Conservation (phyloP, 2,113 vertebrate genomes). For the Brachyistius frenatus region DNA sequence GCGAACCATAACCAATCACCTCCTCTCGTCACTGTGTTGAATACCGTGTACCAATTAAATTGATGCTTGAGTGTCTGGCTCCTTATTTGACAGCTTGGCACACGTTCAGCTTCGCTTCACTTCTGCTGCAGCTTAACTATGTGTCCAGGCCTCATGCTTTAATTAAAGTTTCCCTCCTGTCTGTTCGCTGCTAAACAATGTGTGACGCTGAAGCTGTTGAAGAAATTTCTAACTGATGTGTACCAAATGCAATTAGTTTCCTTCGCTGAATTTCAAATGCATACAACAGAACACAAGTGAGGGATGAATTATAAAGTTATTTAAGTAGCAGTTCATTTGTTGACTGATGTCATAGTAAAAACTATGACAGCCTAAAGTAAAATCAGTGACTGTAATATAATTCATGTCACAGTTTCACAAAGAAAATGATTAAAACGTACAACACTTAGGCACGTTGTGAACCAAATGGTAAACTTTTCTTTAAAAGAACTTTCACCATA, state of each 20-base stretch:
- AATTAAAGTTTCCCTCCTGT: conserved; percentile 30
- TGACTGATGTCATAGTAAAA: too few relatives aligned
- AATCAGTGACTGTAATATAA: too few relatives aligned
- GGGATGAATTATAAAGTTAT: too few relatives aligned
- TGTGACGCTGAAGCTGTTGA: not conserved
- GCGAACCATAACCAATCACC: conserved; percentile 4
- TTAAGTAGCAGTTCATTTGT: too few relatives aligned
- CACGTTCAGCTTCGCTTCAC: conserved; percentile 29
- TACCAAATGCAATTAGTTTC: not conserved
- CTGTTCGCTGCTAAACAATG: conserved; percentile 10
- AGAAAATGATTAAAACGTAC: too few relatives aligned
- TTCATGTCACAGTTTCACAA: too few relatives aligned
- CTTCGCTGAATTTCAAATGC: not conserved
- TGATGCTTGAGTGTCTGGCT: conserved; percentile 37
- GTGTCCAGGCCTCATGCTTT: conserved; percentile 14
- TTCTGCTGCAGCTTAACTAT: conserved; percentile 2
- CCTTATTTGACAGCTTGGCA: conserved; percentile 40
- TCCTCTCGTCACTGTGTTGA: conserved; percentile 17
- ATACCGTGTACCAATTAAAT: conserved; percentile 29
- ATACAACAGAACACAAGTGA: too few relatives aligned
- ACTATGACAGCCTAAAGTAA: too few relatives aligned
- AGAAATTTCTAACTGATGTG: not conserved
- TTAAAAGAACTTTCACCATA: too few relatives aligned
- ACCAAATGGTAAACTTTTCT: too few relatives aligned
- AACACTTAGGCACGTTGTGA: too few relatives aligned